phyloP scores from a whole-genome alignment of 2,888 invertebrate genomes.

The Tenthredo distinguenda region DNA sequence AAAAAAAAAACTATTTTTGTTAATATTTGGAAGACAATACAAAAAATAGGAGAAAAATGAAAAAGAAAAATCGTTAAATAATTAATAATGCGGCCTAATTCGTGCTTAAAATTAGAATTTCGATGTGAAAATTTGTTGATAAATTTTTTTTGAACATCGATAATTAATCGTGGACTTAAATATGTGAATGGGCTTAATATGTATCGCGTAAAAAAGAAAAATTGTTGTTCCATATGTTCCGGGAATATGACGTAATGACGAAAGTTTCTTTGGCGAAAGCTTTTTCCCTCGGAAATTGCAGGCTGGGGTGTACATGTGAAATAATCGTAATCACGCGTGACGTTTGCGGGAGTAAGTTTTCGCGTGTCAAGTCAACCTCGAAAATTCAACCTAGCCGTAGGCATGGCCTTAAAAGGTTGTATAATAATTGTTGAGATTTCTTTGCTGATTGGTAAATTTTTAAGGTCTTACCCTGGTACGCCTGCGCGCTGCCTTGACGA shows the following conservation, averaged over 20 bases:
- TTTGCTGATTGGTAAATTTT: constrained; percentile 49
- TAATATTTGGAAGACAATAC: not conserved
- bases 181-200: not conserved
- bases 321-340: not conserved
- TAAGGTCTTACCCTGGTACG: constrained; percentile 64
- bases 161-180: not conserved
- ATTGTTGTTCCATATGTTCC: not conserved
- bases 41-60: not conserved
- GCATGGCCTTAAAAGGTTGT: constrained; percentile 45
- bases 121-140: not conserved
- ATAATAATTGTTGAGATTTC: constrained; percentile 43
- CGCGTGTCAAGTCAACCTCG: constrained; percentile 36
- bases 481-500: constrained; percentile 74
- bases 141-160: not conserved
- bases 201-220: constrained; percentile 2
- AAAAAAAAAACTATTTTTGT: not conserved
- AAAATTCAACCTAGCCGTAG: not conserved
- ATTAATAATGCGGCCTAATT: not conserved
- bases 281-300: not conserved
- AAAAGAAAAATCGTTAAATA: not conserved
- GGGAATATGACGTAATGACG: not conserved
- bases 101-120: not conserved
- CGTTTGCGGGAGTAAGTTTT: not conserved
- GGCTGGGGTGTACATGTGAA: not conserved
- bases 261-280: not conserved